Percentiles rank a stretch among this genome's conserved stretches.
These are phyloP conservation scores for Cheilosia pagana DNA, from an alignment of 2,888 invertebrate species.

Conservation along the genomic window DNA sequence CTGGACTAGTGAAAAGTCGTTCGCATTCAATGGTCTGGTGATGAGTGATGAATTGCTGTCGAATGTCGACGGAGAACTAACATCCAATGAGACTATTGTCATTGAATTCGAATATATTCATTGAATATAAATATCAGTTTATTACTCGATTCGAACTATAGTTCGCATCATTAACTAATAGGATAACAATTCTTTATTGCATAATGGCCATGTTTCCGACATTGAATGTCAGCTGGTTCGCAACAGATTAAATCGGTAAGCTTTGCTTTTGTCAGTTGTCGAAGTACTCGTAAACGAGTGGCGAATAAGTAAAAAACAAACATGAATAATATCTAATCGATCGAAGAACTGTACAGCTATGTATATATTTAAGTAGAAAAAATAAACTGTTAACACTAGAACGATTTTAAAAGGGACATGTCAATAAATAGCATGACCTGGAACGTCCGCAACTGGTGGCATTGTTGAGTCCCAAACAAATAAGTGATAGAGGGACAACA, in stretches of 20 bases:
- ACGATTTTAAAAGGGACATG: neutral
- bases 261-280: slow-evolving; percentile 10
- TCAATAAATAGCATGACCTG: slow-evolving; percentile 61
- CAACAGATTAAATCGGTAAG: slow-evolving; percentile 7
- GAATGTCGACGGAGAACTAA: slow-evolving; percentile 52
- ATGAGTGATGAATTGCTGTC: slow-evolving; percentile 12
- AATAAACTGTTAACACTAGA: neutral
- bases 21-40: neutral
- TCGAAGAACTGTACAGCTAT: neutral
- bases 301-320: neutral
- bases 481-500: slow-evolving; percentile 67
- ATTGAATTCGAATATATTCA: slow-evolving; percentile 43
- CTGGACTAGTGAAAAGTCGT: neutral
- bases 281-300: neutral
- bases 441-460: slow-evolving; percentile 61
- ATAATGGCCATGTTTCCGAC: slow-evolving; percentile 4
- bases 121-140: slow-evolving; percentile 33
- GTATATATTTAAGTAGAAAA: neutral
- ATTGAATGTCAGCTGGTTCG: neutral
- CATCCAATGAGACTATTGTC: neutral
- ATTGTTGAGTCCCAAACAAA: slow-evolving; percentile 73
- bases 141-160: slow-evolving; percentile 4
- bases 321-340: neutral
- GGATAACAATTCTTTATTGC: neutral
- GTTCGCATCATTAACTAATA: slow-evolving; percentile 35